Percentiles rank a stretch among this genome's conserved stretches.
phyloP scores from a whole-genome alignment of 2,113 vertebrate genomes.

The Typhlomys cinereus region DNA sequence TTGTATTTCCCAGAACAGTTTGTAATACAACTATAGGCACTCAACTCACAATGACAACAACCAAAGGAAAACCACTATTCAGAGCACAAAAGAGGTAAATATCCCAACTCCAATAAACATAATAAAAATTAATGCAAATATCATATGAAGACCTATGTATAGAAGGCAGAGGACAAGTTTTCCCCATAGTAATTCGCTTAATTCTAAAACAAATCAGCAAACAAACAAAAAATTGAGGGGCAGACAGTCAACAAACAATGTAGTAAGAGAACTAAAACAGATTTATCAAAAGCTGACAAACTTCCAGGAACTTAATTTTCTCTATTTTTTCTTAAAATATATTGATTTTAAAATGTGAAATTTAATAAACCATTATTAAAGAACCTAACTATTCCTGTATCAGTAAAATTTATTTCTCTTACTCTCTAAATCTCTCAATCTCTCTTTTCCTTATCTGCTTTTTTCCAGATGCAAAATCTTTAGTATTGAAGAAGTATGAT shows the following conservation, averaged over 20 bases:
- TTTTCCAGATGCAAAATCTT: background rate
- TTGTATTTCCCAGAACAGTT: constrained; percentile 42
- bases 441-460: background rate
- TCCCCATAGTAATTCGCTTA: background rate
- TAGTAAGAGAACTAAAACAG: background rate
- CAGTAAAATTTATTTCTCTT: constrained; percentile 1
- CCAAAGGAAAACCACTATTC: constrained; percentile 26
- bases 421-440: background rate
- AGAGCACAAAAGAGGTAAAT: constrained; percentile 18
- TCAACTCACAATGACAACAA: constrained; percentile 23
- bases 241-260: background rate
- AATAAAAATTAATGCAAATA: constrained; percentile 17
- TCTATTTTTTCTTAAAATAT: constrained; percentile 25
- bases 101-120: constrained; percentile 17
- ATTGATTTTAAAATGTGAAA: constrained; percentile 46
- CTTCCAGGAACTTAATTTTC: background rate
- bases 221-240: background rate
- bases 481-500: constrained; percentile 12
- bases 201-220: background rate
- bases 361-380: constrained; percentile 20
- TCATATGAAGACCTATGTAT: background rate
- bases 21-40: constrained; percentile 15
- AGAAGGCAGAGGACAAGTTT: background rate
- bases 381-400: background rate
- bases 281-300: constrained; percentile 18